These are phyloP conservation scores for Danaus plexippus DNA, from an alignment of 1,140 invertebrate species.

Conservation along the genomic window DNA sequence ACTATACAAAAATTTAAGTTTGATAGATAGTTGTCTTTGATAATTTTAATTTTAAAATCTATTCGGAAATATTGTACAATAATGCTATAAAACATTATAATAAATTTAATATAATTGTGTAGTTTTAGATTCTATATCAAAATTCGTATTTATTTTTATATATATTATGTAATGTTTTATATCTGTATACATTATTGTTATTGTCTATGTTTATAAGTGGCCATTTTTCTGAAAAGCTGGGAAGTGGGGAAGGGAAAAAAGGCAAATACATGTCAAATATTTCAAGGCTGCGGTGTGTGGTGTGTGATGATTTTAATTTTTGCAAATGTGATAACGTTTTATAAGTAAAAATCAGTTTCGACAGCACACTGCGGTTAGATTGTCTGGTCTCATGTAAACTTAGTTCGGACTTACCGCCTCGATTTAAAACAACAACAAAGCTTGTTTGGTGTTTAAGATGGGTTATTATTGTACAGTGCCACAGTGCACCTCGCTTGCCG, in stretches of 20 bases:
- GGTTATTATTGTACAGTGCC: constrained; percentile 69
- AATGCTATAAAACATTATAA: too few relatives aligned
- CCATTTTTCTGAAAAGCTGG: constrained; percentile 57
- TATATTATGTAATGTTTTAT: too few relatives aligned
- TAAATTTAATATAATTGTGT: too few relatives aligned
- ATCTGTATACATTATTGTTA: constrained; percentile 19
- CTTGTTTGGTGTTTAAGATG: constrained; percentile 40
- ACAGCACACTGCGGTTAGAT: constrained; percentile 17
- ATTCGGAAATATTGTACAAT: too few relatives aligned
- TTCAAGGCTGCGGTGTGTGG: constrained; percentile 66
- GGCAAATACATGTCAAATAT: constrained; percentile 67
- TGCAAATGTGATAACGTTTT: constrained; percentile 59
- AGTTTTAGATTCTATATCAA: too few relatives aligned
- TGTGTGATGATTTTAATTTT: constrained; percentile 64
- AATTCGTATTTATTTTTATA: too few relatives aligned
- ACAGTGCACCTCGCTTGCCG: constrained; percentile 66
- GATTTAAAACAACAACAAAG: constrained; percentile 41
- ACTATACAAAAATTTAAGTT: not conserved
- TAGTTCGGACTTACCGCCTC: constrained; percentile 18
- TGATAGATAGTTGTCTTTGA: too few relatives aligned
- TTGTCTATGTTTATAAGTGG: constrained; percentile 38
- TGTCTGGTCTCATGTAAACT: constrained; percentile 25
- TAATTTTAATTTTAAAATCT: too few relatives aligned
- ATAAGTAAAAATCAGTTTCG: constrained; percentile 42
- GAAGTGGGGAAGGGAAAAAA: constrained; percentile 64